Base-by-base conservation (phyloP, 2,113 vertebrate genomes). In the Platysteira castanea region DNA sequence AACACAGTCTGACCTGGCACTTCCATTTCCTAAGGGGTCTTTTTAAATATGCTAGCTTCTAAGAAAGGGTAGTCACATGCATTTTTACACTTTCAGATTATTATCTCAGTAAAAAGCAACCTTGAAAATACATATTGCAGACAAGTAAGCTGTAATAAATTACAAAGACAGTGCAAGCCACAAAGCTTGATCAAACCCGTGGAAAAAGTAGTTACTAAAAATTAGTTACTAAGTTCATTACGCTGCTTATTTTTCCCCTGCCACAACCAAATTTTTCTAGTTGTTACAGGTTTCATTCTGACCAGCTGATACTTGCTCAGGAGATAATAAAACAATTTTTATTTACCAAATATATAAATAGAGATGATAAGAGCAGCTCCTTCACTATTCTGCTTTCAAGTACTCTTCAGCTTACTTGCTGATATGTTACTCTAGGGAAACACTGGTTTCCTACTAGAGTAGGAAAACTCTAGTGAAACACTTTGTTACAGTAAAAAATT, bases 1-100 rank as follows among this genome's bases (percentile, higher is more conserved):
- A 81, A 70, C 33, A 46, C 2, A 11, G 24, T 35, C 8, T n/a
- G 28, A 70, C 16, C 37, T 39, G 78, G 31, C 30, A 63, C 30
- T 59, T 75, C 24, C 2, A 52, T 54, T 30, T 56, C 68, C 19
- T 53, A 49, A 65, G 2, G 1, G 1, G 4, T 31, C 7, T 54
- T 42, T 31, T 30, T 2, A 84, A 87, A 57, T n/a, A 77, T 3
- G 11, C 5, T 24, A 15, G 15, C 37, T 82, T 42, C 30, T 88
- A 59, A 47, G 44, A 23, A 84, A 75, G 2, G 1, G 8, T 10
- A 70, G 35, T 79, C 27, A 57, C 8, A 28, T 0, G 1, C 30
- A 50, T 56, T 81, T 91, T 81, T 56, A 84, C 17, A 69, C 11
- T 67, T 84, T 22, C 8, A 49, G 6, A 65, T 60, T 15, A 84